Evolutionary conservation across 2,113 vertebrate species (phyloP).

Genomic region (Balaeniceps rex): DNA sequence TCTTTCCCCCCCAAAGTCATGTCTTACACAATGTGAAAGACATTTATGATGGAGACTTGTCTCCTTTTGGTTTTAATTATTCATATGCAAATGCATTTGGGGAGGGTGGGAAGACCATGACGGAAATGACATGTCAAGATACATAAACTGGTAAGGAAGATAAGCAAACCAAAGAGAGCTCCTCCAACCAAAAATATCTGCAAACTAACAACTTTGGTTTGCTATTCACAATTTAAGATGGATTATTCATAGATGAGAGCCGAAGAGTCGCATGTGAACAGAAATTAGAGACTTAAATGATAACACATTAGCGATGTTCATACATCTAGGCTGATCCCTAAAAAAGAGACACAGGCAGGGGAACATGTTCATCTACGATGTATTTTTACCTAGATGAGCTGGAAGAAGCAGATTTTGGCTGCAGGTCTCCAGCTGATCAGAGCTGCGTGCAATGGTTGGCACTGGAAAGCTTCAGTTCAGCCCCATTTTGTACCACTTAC

Average conservation of each 20-base stretch:
- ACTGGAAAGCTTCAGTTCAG: not conserved
- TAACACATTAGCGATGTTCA: not conserved
- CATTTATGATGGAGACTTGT: not conserved
- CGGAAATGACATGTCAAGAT: slow-evolving; percentile 29
- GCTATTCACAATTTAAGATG: not conserved
- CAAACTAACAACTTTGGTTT: not conserved
- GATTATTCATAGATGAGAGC: slow-evolving; percentile 9
- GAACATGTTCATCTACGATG: accelerated
- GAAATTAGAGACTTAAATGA: not conserved
- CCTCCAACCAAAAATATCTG: not conserved
- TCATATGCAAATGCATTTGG: not conserved
- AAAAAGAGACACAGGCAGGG: not conserved
- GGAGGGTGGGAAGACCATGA: not conserved
- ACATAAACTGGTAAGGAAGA: not conserved
- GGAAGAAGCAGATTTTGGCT: not conserved
- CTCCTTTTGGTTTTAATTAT: not conserved
- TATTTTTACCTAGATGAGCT: not conserved
- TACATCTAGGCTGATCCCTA: not conserved
- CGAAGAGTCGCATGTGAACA: not conserved
- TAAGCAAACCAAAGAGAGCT: not conserved
- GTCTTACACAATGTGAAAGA: not conserved
- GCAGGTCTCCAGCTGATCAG: not conserved
- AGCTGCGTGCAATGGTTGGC: not conserved
- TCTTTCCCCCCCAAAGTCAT: not conserved
- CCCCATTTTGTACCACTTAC: not conserved